Percentiles rank a stretch among this genome's conserved stretches.
phyloP scores from a whole-genome alignment of 2,797 vertebrate genomes.

The Danio kyathit region DNA sequence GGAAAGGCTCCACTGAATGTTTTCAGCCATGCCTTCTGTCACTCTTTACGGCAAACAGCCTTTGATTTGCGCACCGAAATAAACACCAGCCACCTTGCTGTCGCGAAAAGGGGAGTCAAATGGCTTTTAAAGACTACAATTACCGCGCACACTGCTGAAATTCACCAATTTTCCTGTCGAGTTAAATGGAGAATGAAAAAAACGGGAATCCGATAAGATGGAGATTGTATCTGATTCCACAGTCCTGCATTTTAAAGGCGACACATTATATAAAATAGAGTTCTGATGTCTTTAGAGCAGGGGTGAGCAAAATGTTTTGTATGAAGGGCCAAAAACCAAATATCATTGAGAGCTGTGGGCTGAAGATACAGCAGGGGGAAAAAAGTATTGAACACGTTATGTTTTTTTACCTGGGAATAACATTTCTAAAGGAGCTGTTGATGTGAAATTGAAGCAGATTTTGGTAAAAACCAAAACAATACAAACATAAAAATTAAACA shows the following conservation, averaged over 20 bases:
- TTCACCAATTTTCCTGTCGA: slow-evolving; percentile 56
- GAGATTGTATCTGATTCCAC: slow-evolving; percentile 36
- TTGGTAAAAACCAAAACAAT: too few relatives aligned
- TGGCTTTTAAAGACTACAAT: slow-evolving; percentile 55
- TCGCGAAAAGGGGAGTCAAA: slow-evolving; percentile 40
- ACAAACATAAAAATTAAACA: too few relatives aligned
- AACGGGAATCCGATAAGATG: slow-evolving; percentile 15
- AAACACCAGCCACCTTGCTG: slow-evolving; percentile 54
- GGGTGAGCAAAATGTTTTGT: too few relatives aligned
- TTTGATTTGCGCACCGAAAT: slow-evolving; percentile 44
- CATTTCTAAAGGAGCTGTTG: too few relatives aligned
- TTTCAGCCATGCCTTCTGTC: slow-evolving; percentile 30
- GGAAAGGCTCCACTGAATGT: slow-evolving; percentile 36
- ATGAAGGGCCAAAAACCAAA: too few relatives aligned
- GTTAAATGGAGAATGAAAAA: slow-evolving; percentile 32
- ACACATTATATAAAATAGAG: too few relatives aligned
- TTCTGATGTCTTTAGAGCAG: too few relatives aligned
- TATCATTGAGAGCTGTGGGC: too few relatives aligned
- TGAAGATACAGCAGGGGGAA: too few relatives aligned
- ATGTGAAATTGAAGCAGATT: too few relatives aligned
- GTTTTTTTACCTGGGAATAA: too few relatives aligned
- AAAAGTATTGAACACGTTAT: too few relatives aligned
- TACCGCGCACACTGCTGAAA: slow-evolving; percentile 43
- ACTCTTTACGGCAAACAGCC: slow-evolving; percentile 45
- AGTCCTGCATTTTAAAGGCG: not conserved